These are phyloP conservation scores for Catocala sponsa DNA, from an alignment of 2,888 invertebrate species.

Conservation along the genomic window DNA sequence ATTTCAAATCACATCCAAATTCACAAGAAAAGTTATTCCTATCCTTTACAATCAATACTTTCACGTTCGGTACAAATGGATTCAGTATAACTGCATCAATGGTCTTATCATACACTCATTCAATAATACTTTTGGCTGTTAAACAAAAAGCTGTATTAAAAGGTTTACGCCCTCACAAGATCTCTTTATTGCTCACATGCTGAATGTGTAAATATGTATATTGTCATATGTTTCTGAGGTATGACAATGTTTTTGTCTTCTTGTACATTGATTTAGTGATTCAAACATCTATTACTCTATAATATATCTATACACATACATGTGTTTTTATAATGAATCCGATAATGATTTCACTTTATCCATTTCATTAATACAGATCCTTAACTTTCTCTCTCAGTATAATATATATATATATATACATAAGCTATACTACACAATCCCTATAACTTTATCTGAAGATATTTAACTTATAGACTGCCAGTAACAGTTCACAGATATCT, in stretches of 20 bases:
- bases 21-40: conserved; percentile 14
- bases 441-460: conserved; percentile 20
- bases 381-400: conserved; percentile 19
- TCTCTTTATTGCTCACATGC: conserved; percentile 1
- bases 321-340: too few species aligned
- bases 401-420: neutral
- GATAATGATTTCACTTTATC: too few species aligned
- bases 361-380: too few species aligned
- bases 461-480: conserved; percentile 22
- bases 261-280: too few species aligned
- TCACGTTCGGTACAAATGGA: conserved; percentile 16
- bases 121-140: neutral
- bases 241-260: too few species aligned
- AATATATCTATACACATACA: too few species aligned
- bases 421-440: conserved; percentile 13
- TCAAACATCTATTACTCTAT: too few species aligned
- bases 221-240: neutral
- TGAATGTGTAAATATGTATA: neutral
- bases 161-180: neutral
- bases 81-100: conserved; percentile 4
- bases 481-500: conserved; percentile 23
- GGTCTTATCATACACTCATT: conserved; percentile 4
- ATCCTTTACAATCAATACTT: conserved; percentile 13
- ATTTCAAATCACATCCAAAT: conserved; percentile 45
- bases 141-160: neutral